phyloP scores from a whole-genome alignment of 2,797 vertebrate species.

The Anisognathus igniventris region DNA sequence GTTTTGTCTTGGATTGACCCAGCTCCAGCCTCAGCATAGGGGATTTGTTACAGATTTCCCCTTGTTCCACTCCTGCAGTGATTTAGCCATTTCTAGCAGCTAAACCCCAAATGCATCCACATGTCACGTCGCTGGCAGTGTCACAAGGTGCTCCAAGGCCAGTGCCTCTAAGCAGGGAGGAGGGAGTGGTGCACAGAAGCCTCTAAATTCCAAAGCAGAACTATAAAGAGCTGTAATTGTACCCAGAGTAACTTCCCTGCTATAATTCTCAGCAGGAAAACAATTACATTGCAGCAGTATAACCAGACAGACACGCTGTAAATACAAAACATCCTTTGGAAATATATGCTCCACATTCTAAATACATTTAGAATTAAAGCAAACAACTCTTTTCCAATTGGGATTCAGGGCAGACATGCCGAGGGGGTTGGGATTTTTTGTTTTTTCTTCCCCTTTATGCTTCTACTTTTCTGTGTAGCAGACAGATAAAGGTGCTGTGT shows the following conservation, averaged over 20 bases:
- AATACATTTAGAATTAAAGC: constrained; percentile 70
- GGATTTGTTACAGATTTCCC: not conserved
- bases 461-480: not conserved
- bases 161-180: constrained; percentile 7
- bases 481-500: not conserved
- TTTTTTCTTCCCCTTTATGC: not conserved
- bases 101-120: not conserved
- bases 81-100: constrained; percentile 5
- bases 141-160: constrained; percentile 13
- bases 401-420: constrained; percentile 28
- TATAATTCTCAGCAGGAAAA: constrained; percentile 80
- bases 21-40: rapidly evolving
- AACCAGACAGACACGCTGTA: constrained; percentile 75
- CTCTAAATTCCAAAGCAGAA: constrained; percentile 70
- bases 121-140: not conserved
- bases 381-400: constrained; percentile 56
- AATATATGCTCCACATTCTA: constrained; percentile 71
- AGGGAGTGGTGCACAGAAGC: constrained; percentile 58
- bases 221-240: constrained; percentile 77
- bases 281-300: constrained; percentile 73
- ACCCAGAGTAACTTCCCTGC: constrained; percentile 75
- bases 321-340: constrained; percentile 77
- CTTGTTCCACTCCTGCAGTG: not conserved
- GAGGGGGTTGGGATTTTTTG: not conserved
- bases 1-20: not conserved